phyloP scores from a whole-genome alignment of 2,888 invertebrate genomes.

The Dicyrtoma fusca region DNA sequence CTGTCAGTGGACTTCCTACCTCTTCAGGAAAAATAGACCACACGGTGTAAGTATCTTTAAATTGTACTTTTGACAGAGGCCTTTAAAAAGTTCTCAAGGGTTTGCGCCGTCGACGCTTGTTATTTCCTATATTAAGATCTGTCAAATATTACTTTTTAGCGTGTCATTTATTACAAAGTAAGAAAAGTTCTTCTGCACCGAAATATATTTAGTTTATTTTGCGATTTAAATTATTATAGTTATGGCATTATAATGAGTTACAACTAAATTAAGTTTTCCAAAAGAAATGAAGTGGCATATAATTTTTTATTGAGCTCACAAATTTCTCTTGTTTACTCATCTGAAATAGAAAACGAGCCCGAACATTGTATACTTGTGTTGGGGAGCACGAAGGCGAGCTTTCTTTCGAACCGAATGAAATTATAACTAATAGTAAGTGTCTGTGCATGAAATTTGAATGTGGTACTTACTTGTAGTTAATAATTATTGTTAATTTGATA shows the following conservation, averaged over 20 bases:
- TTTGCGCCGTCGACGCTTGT: no score
- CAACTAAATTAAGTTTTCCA: constrained; percentile 23
- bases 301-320: background rate
- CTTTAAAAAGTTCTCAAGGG: no score
- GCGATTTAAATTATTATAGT: no score
- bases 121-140: no score
- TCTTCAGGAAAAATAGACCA: constrained; percentile 34
- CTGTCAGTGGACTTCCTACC: constrained; percentile 42
- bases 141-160: no score
- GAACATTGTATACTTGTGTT: constrained; percentile 93
- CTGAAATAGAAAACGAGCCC: constrained; percentile 71
- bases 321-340: constrained; percentile 24
- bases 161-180: no score
- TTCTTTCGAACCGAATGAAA: constrained; percentile 97
- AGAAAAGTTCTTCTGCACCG: no score
- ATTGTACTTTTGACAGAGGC: constrained; percentile 18
- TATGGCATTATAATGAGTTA: no score
- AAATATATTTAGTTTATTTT: no score
- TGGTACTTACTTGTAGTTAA: background rate
- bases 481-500: background rate
- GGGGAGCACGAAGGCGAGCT: constrained; percentile 97
- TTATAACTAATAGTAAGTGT: constrained; percentile 87
- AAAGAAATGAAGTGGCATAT: background rate
- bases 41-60: constrained; percentile 19
- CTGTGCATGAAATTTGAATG: background rate